Base-by-base conservation (phyloP, 2,797 vertebrate species). In the Halcyon smyrnensis region DNA sequence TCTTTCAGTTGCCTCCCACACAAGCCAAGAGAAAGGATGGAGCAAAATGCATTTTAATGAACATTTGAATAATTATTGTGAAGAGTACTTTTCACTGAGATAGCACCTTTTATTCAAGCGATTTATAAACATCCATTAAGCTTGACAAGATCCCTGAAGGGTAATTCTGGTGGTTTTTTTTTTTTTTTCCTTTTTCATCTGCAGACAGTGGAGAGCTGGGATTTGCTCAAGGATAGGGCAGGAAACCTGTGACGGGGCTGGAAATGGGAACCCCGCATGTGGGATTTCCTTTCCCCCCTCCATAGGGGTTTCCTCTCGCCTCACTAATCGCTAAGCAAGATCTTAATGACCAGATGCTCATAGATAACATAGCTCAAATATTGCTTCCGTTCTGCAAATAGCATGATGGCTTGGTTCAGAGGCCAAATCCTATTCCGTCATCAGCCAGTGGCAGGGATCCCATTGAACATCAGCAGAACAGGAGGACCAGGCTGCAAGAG, bases 111-210 rank as follows among this genome's bases (percentile, higher is more conserved):
- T 94, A 84, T 95, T 93, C 9, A 0, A 92, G 75, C 76, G 0
- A 93, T 92, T 96, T 91, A 96, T 95, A 96, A 95, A 91, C 93
- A 94, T 77, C 91, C 88, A 94, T 94, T 96, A 95, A 95, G 87
- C 65, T 87, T 91, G 89, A 94, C 88, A 92, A 83, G 34, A 84
- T 84, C 78, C 90, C 86, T 67, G 39, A 95, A 93, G 90, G 85
- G 56, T 68, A 57, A 84, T 82, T 81, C 21, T 87, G 50, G 27
- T 28, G 48, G 24, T 4, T 25, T 81, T 81, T 27, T 20, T 36
- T 32, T 51, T 69, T 20, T 15, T 37, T 30, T 51, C 8, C 25
- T 84, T 53, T n/a, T 32, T 53, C 7, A n/a, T 76, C 83, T 68
- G 64, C 0, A 2, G 71, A 64, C 91, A 87, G 53, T 3, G 0